Evolutionary conservation across 2,888 invertebrate species (phyloP).

Genomic region (Parascotia fuliginaria): DNA sequence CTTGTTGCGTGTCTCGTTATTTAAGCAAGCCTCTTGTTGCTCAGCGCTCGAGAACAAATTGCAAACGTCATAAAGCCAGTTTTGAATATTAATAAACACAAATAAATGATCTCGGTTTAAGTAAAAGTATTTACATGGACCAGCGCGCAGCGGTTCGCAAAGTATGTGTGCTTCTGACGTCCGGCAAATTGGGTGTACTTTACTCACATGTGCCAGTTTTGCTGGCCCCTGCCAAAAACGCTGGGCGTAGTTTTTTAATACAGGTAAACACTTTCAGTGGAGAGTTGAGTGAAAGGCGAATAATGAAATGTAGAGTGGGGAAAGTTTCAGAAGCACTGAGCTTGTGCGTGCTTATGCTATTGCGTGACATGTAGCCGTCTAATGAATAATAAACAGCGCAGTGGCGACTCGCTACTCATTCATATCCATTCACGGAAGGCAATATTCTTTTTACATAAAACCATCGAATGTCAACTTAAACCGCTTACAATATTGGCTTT

Average conservation of each 20-base stretch:
- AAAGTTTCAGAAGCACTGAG: slow-evolving; percentile 76
- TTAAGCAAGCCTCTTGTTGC: slow-evolving; percentile 64
- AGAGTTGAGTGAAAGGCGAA: slow-evolving; percentile 36
- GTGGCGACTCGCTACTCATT: slow-evolving; percentile 79
- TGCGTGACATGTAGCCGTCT: slow-evolving; percentile 81
- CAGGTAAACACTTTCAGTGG: slow-evolving; percentile 28
- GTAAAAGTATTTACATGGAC: slow-evolving; percentile 54
- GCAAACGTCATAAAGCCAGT: slow-evolving; percentile 73
- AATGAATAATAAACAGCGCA: slow-evolving; percentile 83
- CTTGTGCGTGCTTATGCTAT: slow-evolving; percentile 76
- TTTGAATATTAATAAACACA: slow-evolving; percentile 77
- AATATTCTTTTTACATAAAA: slow-evolving; percentile 75
- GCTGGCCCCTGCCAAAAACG: slow-evolving; percentile 17
- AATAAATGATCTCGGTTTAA: slow-evolving; percentile 66
- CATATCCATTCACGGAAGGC: slow-evolving; percentile 79
- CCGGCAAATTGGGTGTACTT: slow-evolving; percentile 54
- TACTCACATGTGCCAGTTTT: slow-evolving; percentile 40
- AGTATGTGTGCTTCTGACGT: slow-evolving; percentile 58
- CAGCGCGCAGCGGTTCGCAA: slow-evolving; percentile 62
- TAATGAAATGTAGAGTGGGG: slow-evolving; percentile 53
- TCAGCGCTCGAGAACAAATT: slow-evolving; percentile 70
- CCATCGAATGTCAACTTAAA: slow-evolving; percentile 69
- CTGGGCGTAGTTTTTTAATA: slow-evolving; percentile 20
- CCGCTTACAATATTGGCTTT: slow-evolving; percentile 61
- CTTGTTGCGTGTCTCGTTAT: slow-evolving; percentile 73